phyloP scores from a whole-genome alignment of 64 coral and sea anemone genomes.

The Orbicella faveolata region DNA sequence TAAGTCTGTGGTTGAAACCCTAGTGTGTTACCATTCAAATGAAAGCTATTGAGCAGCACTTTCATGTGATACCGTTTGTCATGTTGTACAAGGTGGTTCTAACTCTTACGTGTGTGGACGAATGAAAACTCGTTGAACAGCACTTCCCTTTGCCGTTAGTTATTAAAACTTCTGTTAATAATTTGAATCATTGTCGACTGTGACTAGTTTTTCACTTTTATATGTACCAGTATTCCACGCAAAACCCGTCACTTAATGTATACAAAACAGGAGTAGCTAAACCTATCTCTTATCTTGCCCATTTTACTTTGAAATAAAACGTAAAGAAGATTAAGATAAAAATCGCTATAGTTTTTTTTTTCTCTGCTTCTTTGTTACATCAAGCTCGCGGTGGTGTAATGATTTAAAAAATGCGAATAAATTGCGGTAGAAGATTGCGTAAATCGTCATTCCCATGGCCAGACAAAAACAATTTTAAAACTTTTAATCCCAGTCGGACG shows the following conservation, averaged over 20 bases:
- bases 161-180: no score
- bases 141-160: no score
- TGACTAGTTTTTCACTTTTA: no score
- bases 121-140: no score
- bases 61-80: no score
- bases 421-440: background rate
- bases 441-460: background rate
- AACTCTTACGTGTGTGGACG: no score
- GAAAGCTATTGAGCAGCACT: background rate
- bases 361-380: background rate
- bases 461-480: slow-evolving; percentile 13
- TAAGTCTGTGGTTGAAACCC: background rate
- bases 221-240: no score
- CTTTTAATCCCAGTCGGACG: background rate
- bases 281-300: no score
- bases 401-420: background rate
- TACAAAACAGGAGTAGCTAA: background rate
- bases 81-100: no score
- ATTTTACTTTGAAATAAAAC: no score
- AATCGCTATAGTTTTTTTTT: background rate
- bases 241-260: no score
- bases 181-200: no score
- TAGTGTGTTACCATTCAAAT: background rate
- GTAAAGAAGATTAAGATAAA: background rate
- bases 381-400: background rate